Percentiles rank a stretch among this genome's conserved stretches.
Conservation (phyloP, 2,888 invertebrate genomes). For the Trichacis sp. region DNA sequence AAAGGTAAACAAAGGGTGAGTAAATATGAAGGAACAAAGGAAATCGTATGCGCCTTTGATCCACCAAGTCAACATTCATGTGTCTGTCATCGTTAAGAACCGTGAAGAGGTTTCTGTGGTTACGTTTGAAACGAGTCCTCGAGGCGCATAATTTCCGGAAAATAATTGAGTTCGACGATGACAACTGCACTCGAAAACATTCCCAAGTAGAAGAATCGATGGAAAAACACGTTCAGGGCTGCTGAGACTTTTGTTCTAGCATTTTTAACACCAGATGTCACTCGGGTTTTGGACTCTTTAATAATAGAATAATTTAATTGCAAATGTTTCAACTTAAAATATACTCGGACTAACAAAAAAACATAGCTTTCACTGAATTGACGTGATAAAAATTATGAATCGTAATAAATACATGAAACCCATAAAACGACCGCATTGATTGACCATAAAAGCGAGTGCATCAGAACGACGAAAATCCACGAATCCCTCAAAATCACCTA, state of each 20-base stretch:
- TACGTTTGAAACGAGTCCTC: background rate
- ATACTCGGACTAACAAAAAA: background rate
- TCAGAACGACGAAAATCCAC: background rate
- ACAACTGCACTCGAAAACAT: background rate
- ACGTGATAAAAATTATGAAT: no score
- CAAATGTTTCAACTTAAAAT: background rate
- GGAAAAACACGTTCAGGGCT: background rate
- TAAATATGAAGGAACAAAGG: background rate
- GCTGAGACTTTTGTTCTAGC: background rate
- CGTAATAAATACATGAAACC: no score
- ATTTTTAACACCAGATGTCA: slow-evolving; percentile 1
- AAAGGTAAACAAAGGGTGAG: slow-evolving; percentile 15
- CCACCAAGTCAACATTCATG: slow-evolving; percentile 11
- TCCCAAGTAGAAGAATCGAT: background rate
- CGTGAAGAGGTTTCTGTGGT: background rate
- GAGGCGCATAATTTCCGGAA: background rate
- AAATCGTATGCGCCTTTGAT: slow-evolving; percentile 6
- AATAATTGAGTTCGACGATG: background rate
- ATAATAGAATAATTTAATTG: no score
- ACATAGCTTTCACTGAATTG: no score
- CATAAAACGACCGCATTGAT: background rate
- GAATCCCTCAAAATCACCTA: background rate
- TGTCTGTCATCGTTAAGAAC: background rate
- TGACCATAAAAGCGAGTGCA: background rate
- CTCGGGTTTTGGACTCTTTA: background rate